Percentiles rank a stretch among this genome's conserved stretches.
These are phyloP conservation scores for Napeogenes sylphis DNA, from an alignment of 2,888 invertebrate species.

Conservation along the genomic window DNA sequence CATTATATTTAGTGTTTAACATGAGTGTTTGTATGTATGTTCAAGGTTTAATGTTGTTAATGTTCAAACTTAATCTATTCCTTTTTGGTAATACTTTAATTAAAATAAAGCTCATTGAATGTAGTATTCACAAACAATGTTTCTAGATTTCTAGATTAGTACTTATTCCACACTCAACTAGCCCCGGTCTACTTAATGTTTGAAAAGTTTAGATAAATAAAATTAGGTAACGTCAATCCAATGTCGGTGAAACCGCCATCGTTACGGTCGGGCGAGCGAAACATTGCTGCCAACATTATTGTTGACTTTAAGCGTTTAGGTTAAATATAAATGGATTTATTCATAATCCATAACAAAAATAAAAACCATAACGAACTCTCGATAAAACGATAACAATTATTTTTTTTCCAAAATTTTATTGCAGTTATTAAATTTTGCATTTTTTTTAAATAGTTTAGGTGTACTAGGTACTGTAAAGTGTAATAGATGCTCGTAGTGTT, in stretches of 20 bases:
- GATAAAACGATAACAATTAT: neutral
- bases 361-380: neutral
- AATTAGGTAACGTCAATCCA: conserved; percentile 66
- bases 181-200: neutral
- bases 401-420: neutral
- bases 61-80: no score
- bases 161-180: neutral
- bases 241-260: conserved; percentile 65
- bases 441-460: no score
- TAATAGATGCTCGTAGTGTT: neutral
- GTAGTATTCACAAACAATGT: no score
- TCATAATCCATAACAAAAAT: conserved; percentile 9
- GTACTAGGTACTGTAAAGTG: no score
- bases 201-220: conserved; percentile 53
- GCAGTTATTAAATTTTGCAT: neutral
- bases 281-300: conserved; percentile 62
- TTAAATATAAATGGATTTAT: conserved; percentile 26
- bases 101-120: no score
- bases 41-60: no score
- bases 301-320: conserved; percentile 53
- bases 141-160: no score
- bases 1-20: no score
- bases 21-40: no score
- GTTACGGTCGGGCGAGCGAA: conserved; percentile 63
- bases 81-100: no score